phyloP scores from a whole-genome alignment of 2,797 vertebrate species.

The Centropyge bicolor region DNA sequence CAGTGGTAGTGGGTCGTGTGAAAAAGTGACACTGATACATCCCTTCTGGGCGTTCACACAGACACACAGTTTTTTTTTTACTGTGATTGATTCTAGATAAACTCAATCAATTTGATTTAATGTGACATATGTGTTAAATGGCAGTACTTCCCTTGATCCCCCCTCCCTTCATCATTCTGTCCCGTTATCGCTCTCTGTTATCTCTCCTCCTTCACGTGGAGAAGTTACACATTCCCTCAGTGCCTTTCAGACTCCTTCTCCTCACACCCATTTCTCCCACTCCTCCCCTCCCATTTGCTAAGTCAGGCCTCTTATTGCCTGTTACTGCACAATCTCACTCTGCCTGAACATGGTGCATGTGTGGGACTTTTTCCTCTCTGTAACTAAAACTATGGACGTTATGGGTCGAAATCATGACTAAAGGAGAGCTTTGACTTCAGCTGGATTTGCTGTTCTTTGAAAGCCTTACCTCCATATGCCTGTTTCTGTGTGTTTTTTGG shows the following conservation, averaged over 20 bases:
- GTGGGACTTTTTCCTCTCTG: slow-evolving; percentile 11
- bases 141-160: background rate
- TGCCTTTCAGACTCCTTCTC: slow-evolving; percentile 49
- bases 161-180: background rate
- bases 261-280: slow-evolving; percentile 21
- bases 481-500: slow-evolving; percentile 5
- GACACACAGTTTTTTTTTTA: background rate
- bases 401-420: background rate
- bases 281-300: slow-evolving; percentile 47
- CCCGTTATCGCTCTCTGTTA: background rate
- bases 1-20: background rate
- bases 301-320: slow-evolving; percentile 24
- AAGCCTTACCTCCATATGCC: background rate
- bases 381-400: background rate
- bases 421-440: slow-evolving; percentile 19
- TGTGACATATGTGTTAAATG: background rate
- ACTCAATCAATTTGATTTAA: background rate
- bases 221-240: slow-evolving; percentile 56
- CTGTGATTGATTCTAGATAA: background rate
- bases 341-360: background rate
- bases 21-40: background rate
- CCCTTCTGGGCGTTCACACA: background rate
- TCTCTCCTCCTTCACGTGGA: slow-evolving; percentile 35
- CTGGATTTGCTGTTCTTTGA: background rate
- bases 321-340: slow-evolving; percentile 38